Base-by-base conservation (phyloP, 2,888 invertebrate genomes). In the Apomyelois bistriatella region DNA sequence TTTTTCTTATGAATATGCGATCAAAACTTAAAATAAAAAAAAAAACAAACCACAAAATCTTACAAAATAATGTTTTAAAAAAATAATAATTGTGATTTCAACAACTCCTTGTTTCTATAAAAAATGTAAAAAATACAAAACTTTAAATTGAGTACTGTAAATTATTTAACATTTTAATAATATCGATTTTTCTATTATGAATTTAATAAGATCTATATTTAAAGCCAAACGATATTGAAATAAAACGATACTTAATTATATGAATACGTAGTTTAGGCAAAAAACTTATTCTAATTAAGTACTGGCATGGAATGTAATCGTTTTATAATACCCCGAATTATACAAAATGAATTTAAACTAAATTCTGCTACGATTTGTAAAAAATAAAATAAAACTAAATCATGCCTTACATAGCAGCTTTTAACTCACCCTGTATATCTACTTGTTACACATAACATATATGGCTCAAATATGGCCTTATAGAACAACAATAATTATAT, bases 281-380 rank as follows among this genome's bases (percentile, higher is more conserved):
- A n/a, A 43, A 43, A 10, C 46, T 46, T 46, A 46, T 32, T 10
- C 32, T 50, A 50, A 70, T 86, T 86, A 86, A 86, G 85, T 86
- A 86, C 85, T 77, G 75, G 68, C 60, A 65, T 75, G 80, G 79
- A 84, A 82, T 83, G 80, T 70, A 41, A 30, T 28, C 37, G 37
- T 42, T 48, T 30, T 16, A 53, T 55, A 53, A 53, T 48, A 53
- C 48, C 42, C 53, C 41, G 38, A 53, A 41, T 43, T 41, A 48
- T 32, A 37, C 3, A 15, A 41, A 12, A 53, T 42, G 32, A 50
- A 35, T 32, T 16, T 22, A 16, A 12, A 32, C 36, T 42, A 16
- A 38, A 22, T 28, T 9, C 7, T 48, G 5, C 7, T 28, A 37
- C 17, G 10, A 35, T 17, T 5, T 16, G 9, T 10, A 16, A 40